These are phyloP conservation scores for Propithecus coquereli DNA, from an alignment of 2,113 vertebrate species.

Conservation along the genomic window DNA sequence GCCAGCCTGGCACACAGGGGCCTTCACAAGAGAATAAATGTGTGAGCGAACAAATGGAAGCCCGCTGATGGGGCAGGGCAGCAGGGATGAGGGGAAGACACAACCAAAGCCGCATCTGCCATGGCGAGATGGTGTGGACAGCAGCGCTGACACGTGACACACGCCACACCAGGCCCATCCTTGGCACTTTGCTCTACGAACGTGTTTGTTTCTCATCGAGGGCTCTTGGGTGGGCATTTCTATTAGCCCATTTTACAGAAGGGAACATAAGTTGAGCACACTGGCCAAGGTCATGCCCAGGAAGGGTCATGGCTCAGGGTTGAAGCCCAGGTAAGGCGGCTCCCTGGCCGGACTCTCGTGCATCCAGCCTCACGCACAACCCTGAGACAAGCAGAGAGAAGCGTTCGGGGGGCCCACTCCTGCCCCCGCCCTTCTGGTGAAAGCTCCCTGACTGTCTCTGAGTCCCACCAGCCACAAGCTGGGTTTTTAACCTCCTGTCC, in stretches of 20 bases:
- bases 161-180: fast-evolving
- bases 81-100: fast-evolving
- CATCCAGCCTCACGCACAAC: fast-evolving
- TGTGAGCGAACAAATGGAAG: fast-evolving
- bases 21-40: fast-evolving
- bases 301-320: not conserved
- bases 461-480: fast-evolving
- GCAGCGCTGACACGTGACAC: not conserved
- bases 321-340: not conserved
- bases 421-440: fast-evolving
- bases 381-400: fast-evolving
- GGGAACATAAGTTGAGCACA: not conserved
- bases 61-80: not conserved
- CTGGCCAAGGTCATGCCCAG: not conserved
- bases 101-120: too few relatives aligned
- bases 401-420: fast-evolving
- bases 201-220: fast-evolving
- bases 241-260: not conserved
- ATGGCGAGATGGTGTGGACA: fast-evolving
- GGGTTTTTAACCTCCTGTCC: fast-evolving
- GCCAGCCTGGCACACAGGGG: not conserved
- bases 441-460: not conserved
- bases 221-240: fast-evolving
- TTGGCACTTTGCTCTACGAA: fast-evolving
- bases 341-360: not conserved